Conservation (phyloP, 2,888 invertebrate genomes). For the Lithophane socia region DNA sequence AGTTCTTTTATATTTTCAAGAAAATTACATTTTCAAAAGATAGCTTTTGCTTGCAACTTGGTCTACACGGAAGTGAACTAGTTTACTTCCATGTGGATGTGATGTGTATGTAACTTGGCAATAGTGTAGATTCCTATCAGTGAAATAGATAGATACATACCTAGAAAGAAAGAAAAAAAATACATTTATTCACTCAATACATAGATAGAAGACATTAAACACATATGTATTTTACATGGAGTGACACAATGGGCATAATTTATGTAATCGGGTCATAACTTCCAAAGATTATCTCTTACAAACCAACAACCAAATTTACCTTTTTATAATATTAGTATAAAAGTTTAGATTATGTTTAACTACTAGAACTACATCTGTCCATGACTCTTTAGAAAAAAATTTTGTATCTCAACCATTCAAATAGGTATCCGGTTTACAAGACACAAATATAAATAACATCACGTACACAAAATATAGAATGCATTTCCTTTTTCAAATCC, state of each 20-base stretch:
- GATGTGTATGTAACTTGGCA: not conserved
- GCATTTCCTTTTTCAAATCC: slow-evolving; percentile 11
- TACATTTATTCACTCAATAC: too few species aligned
- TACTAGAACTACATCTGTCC: not conserved
- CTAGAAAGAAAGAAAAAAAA: too few species aligned
- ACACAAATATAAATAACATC: not conserved
- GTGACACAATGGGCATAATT: too few species aligned
- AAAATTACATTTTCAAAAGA: not conserved
- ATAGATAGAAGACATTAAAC: too few species aligned
- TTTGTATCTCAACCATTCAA: not conserved
- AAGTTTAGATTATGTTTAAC: not conserved
- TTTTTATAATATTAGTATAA: too few species aligned
- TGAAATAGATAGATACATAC: too few species aligned
- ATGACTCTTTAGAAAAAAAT: not conserved
- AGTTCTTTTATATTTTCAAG: not conserved
- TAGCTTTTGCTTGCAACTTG: too few species aligned
- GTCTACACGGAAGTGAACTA: not conserved
- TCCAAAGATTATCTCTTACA: too few species aligned
- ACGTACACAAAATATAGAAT: slow-evolving; percentile 8
- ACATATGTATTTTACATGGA: too few species aligned
- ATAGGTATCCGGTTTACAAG: not conserved
- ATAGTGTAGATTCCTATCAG: not conserved
- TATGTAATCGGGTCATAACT: too few species aligned
- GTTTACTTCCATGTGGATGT: too few species aligned
- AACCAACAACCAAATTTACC: too few species aligned